Percentiles rank a stretch among this genome's conserved stretches.
phyloP scores from a whole-genome alignment of 2,888 invertebrate genomes.

The Chloroclysta siterata region DNA sequence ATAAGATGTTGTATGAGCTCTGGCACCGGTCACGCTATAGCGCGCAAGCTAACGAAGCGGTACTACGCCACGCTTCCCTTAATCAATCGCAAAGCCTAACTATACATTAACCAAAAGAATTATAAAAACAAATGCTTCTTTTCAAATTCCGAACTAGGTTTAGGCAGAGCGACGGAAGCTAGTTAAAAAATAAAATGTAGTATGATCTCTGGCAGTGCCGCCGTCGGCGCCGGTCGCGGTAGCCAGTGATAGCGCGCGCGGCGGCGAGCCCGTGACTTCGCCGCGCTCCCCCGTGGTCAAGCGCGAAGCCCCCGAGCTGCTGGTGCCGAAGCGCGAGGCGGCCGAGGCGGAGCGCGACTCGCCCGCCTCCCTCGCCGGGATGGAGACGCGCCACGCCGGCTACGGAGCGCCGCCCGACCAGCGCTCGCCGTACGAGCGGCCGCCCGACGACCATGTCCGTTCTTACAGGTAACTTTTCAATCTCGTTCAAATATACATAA shows the following conservation, averaged over 20 bases:
- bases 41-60: too few species aligned
- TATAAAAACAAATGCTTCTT: neutral
- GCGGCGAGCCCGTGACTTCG: constrained; percentile 63
- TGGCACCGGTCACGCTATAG: too few species aligned
- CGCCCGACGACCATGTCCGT: constrained; percentile 86
- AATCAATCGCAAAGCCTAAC: neutral
- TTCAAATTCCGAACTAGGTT: neutral
- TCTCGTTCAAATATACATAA: too few species aligned
- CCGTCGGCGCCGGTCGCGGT: constrained; percentile 47
- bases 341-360: constrained; percentile 88
- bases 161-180: constrained; percentile 6
- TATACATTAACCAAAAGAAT: neutral
- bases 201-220: constrained; percentile 48
- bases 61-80: too few species aligned
- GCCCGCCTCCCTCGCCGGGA: constrained; percentile 75
- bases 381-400: constrained; percentile 88
- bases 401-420: constrained; percentile 89
- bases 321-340: constrained; percentile 89
- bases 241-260: constrained; percentile 33
- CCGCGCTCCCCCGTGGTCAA: constrained; percentile 78
- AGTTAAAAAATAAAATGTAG: constrained; percentile 31
- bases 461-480: constrained; percentile 78
- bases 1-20: too few species aligned
- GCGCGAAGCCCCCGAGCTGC: constrained; percentile 81
- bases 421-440: constrained; percentile 88